Evolutionary conservation across 2,113 vertebrate species (phyloP).

Genomic region (Trogon surrucura): DNA sequence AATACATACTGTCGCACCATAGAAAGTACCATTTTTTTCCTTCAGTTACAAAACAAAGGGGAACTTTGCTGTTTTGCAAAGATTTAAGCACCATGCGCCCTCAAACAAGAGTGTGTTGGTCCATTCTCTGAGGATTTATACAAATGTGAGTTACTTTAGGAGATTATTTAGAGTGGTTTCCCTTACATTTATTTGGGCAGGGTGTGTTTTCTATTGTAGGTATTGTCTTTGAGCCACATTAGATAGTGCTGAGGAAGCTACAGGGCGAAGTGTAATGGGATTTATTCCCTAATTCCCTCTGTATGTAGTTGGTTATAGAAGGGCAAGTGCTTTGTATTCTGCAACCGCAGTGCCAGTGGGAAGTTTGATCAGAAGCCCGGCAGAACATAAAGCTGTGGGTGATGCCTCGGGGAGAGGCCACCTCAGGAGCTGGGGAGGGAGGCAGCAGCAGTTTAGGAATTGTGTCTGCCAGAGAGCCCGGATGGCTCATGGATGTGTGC

Average conservation of each 20-base stretch:
- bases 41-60: not conserved
- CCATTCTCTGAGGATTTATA: no score
- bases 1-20: not conserved
- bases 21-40: not conserved
- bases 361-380: not conserved
- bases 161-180: not conserved
- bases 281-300: not conserved
- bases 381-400: not conserved
- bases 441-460: not conserved
- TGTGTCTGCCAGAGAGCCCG: not conserved
- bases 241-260: not conserved
- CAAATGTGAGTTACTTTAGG: not conserved
- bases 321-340: not conserved
- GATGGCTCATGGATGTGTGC: not conserved
- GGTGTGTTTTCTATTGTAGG: no score
- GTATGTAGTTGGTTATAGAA: not conserved
- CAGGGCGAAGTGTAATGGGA: not conserved
- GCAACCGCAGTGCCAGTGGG: not conserved
- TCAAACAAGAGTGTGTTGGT: not conserved
- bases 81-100: not conserved
- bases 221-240: not conserved
- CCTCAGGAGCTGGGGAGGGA: accelerated
- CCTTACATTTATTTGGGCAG: not conserved
- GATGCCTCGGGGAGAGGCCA: no score
- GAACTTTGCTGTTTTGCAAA: not conserved